Conservation (phyloP, 2,888 invertebrate genomes). For the Calameuta filiformis region DNA sequence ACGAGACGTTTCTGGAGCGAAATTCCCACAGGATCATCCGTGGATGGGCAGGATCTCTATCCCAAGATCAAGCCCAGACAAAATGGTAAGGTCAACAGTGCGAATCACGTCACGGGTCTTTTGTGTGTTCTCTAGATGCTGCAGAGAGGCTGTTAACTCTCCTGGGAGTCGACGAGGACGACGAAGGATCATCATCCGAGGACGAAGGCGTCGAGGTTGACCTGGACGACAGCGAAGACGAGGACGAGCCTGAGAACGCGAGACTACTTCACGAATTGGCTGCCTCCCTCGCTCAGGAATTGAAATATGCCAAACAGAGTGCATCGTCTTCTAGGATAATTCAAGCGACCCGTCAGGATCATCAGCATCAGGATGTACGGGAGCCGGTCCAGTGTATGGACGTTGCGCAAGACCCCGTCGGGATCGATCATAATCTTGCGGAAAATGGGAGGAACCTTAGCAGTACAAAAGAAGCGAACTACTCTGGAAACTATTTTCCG, state of each 20-base stretch:
- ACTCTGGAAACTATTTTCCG: not conserved
- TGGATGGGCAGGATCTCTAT: not conserved
- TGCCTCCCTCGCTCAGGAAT: slow-evolving; percentile 50
- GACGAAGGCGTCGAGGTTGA: slow-evolving; percentile 60
- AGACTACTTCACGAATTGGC: slow-evolving; percentile 53
- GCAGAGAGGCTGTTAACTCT: slow-evolving; percentile 55
- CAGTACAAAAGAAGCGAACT: not conserved
- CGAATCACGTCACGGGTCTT: not conserved
- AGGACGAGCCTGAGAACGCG: slow-evolving; percentile 37
- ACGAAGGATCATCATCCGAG: slow-evolving; percentile 52
- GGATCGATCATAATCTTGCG: slow-evolving; percentile 1
- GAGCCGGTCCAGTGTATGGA: slow-evolving; percentile 38
- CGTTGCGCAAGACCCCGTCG: slow-evolving; percentile 28
- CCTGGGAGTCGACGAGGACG: slow-evolving; percentile 47
- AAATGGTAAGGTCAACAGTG: not conserved
- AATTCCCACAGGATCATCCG: slow-evolving; percentile 52
- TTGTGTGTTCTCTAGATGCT: slow-evolving; percentile 42
- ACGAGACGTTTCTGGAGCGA: slow-evolving; percentile 50
- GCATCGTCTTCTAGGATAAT: slow-evolving; percentile 6
- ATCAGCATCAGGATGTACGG: slow-evolving; percentile 1
- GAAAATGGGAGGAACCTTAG: not conserved
- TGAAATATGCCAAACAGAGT: slow-evolving; percentile 41
- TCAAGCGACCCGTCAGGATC: slow-evolving; percentile 5
- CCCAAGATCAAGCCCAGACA: not conserved
- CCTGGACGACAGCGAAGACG: slow-evolving; percentile 39